Conservation (phyloP, 2,888 invertebrate genomes). For the Perithous albicinctus region DNA sequence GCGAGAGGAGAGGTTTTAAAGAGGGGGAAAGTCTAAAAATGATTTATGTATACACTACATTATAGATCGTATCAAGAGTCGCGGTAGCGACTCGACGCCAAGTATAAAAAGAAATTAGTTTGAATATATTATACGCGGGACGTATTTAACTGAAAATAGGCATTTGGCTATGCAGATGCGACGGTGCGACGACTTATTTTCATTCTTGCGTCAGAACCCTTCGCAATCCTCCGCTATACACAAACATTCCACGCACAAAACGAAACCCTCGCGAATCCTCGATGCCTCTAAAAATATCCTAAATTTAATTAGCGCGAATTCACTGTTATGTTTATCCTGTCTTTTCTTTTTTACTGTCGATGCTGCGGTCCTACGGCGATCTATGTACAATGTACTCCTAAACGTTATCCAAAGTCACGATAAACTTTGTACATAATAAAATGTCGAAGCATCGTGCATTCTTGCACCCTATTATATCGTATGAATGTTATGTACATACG, state of each 20-base stretch:
- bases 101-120: too few species aligned
- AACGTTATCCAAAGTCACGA: constrained; percentile 57
- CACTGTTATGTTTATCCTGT: constrained; percentile 1
- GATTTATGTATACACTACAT: constrained; percentile 24
- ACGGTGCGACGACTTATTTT: constrained; percentile 38
- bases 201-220: constrained; percentile 35
- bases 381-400: constrained; percentile 63
- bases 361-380: constrained; percentile 47
- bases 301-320: constrained; percentile 32
- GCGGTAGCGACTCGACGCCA: too few species aligned
- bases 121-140: constrained; percentile 59
- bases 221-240: constrained; percentile 18
- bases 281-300: constrained; percentile 24
- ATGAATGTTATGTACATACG: constrained; percentile 77
- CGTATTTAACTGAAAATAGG: constrained; percentile 57
- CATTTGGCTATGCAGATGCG: constrained; percentile 37
- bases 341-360: constrained; percentile 23
- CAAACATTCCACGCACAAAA: constrained; percentile 62
- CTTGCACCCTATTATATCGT: constrained; percentile 53
- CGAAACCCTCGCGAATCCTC: constrained; percentile 22
- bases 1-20: not conserved
- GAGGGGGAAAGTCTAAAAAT: constrained; percentile 4
- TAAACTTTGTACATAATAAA: constrained; percentile 58
- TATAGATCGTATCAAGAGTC: constrained; percentile 38
- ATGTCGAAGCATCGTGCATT: constrained; percentile 70